Percentiles rank a stretch among this genome's conserved stretches.
phyloP scores from a whole-genome alignment of 2,888 invertebrate species.

The Syrista parreyssii region DNA sequence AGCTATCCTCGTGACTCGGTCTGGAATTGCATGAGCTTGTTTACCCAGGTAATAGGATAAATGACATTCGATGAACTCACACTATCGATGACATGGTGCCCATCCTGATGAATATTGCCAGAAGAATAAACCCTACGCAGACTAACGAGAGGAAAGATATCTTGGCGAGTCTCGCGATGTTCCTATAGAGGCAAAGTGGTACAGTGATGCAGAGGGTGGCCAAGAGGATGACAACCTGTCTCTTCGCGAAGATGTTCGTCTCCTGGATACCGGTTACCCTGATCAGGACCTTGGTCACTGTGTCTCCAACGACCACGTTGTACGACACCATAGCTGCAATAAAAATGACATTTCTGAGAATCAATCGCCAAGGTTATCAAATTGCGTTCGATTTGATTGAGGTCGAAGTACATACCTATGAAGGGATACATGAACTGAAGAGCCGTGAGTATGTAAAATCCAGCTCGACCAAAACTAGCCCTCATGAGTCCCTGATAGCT shows the following conservation, averaged over 20 bases:
- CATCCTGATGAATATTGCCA: conserved; percentile 74
- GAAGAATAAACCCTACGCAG: conserved; percentile 78
- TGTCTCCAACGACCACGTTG: conserved; percentile 89
- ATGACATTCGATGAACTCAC: conserved; percentile 68
- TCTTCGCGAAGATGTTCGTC: conserved; percentile 71
- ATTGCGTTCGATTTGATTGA: not conserved
- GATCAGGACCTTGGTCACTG: conserved; percentile 83
- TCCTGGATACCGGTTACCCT: conserved; percentile 73
- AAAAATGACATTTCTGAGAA: not conserved
- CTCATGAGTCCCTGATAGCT: conserved; percentile 85
- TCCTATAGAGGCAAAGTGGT: conserved; percentile 82
- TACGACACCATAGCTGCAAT: conserved; percentile 86
- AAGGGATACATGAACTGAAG: conserved; percentile 87
- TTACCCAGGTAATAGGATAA: not conserved
- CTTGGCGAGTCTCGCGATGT: conserved; percentile 78
- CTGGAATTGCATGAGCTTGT: conserved; percentile 62
- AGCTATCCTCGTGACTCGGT: conserved; percentile 74
- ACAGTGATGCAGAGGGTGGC: conserved; percentile 80
- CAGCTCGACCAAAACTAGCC: conserved; percentile 82
- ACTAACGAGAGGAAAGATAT: conserved; percentile 77
- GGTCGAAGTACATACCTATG: conserved; percentile 72
- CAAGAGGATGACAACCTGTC: conserved; percentile 77
- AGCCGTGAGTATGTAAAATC: conserved; percentile 79
- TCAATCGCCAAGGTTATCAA: not conserved
- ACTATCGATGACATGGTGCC: conserved; percentile 71